These are phyloP conservation scores for Chaitophorus viminalis DNA, from an alignment of 2,888 invertebrate species.

Conservation along the genomic window DNA sequence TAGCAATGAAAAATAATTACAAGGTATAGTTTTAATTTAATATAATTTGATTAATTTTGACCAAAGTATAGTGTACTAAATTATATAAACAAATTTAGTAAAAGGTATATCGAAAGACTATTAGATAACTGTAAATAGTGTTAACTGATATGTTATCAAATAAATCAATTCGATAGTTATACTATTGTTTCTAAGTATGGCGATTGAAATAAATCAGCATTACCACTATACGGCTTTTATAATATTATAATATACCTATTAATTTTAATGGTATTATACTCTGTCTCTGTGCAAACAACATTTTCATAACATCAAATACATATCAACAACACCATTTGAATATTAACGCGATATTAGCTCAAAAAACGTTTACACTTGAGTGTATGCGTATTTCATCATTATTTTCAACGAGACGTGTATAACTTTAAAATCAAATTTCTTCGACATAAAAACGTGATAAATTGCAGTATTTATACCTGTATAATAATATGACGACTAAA, in stretches of 20 bases:
- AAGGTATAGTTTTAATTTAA: too few relatives aligned
- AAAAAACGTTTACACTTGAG: background rate
- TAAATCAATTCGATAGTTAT: background rate
- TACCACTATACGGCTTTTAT: too few relatives aligned
- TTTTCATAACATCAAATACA: background rate
- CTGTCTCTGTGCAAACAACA: background rate
- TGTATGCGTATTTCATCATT: background rate
- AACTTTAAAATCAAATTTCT: background rate
- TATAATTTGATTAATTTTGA: too few relatives aligned
- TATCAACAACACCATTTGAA: background rate
- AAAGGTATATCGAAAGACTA: too few relatives aligned
- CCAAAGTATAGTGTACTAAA: too few relatives aligned
- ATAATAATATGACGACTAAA: background rate
- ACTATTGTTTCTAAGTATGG: background rate
- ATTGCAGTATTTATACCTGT: background rate
- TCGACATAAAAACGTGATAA: background rate
- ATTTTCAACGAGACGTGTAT: background rate
- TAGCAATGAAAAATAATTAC: too few relatives aligned
- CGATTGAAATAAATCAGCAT: background rate
- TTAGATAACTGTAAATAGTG: background rate
- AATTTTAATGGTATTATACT: too few relatives aligned
- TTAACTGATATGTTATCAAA: background rate
- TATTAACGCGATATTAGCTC: background rate
- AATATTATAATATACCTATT: too few relatives aligned
- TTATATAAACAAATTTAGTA: too few relatives aligned